Base-by-base conservation (phyloP, 2,888 invertebrate genomes). In the Meta bourneti region DNA sequence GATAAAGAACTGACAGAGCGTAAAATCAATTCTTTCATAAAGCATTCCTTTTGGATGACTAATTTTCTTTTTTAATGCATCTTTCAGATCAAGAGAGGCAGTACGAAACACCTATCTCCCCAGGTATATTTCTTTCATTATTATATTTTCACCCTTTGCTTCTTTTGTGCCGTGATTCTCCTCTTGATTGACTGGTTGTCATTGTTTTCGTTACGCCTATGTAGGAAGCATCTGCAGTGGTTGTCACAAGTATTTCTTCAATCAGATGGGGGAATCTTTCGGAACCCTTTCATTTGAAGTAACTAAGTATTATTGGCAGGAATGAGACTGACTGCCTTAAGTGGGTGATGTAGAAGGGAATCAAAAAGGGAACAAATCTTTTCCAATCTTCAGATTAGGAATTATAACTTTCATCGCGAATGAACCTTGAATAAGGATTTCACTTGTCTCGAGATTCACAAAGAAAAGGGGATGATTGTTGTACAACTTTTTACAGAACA, bases 71-170 rank as follows among this genome's bases (percentile, higher is more conserved):
- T 83, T 75, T n/a, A 9, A 61, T 61, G 34, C 77, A 13, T 70
- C 8, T 84, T 89, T 61, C 84, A 92, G 92, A 82, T 48, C 89
- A 81, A 61, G 92, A 92, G 71, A 52, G 85, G 16, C 89, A 92
- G 49, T 92, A 92, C 49, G 92, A 92, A 51, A 81, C 51, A 61
- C 81, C 92, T 11, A 81, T 92, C 20, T 78, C 89, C 11, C 89
- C 89, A 69, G 92, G 92, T 92, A 77, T 77, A 52, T 77, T 74
- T 70, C 49, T 19, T 16, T n/a, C 77, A 34, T 70, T 78, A 9
- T 49, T 19, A 20, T 77, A 34, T 78, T 54, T 51, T n/a, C n/a
- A 5, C 77, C 51, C 77, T 49, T 49, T 19, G 20, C 7, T 11
- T 71, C 20, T 52, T 72, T 8, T 71, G 20, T 19, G 34, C 19